Conservation (phyloP, 64 coral and sea anemone species). For the Catalaphyllia jardinei region DNA sequence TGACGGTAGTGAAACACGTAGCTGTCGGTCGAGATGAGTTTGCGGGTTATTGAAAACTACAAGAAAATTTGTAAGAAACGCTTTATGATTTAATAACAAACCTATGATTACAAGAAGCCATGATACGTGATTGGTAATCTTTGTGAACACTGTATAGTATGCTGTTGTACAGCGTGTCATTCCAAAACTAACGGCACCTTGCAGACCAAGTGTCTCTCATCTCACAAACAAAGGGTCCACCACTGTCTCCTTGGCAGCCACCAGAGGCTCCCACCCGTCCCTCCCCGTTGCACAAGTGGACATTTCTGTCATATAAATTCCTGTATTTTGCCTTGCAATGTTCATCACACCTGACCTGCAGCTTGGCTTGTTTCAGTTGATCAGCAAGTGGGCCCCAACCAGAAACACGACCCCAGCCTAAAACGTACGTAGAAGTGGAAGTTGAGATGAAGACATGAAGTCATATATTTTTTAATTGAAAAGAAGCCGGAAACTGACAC, state of each 20-base stretch:
- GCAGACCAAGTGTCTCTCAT: slow-evolving; percentile 63
- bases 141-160: slow-evolving; percentile 57
- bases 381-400: slow-evolving; percentile 47
- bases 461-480: too few relatives aligned
- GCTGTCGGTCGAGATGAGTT: too few relatives aligned
- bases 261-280: slow-evolving; percentile 24
- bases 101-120: slow-evolving; percentile 47
- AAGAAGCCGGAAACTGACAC: too few relatives aligned
- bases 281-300: slow-evolving; percentile 71
- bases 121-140: slow-evolving; percentile 11
- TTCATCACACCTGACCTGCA: slow-evolving; percentile 41
- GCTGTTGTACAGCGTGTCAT: slow-evolving; percentile 25
- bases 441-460: background rate
- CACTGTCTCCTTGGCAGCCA: slow-evolving; percentile 76
- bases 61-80: too few relatives aligned
- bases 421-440: background rate
- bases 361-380: slow-evolving; percentile 54
- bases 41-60: too few relatives aligned
- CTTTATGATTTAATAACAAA: background rate
- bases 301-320: slow-evolving; percentile 10
- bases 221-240: slow-evolving; percentile 66
- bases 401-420: slow-evolving; percentile 65
- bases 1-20: too few relatives aligned
- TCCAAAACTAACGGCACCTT: slow-evolving; percentile 83
- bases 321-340: slow-evolving; percentile 56